Percentiles rank a stretch among this genome's conserved stretches.
phyloP scores from a whole-genome alignment of 2,797 vertebrate genomes.

The Falco peregrinus region DNA sequence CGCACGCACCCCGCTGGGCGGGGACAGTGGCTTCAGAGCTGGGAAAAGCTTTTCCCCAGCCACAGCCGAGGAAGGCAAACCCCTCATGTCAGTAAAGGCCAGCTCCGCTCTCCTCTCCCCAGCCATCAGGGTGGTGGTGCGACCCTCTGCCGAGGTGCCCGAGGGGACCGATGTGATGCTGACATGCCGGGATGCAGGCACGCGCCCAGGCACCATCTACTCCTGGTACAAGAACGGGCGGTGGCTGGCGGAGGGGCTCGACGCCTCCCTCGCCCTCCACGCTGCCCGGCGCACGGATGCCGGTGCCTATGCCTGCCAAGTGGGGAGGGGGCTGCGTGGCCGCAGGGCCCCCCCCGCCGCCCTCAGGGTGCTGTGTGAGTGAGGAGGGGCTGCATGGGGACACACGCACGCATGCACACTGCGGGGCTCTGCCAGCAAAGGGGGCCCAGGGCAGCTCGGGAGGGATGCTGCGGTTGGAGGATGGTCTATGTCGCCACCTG shows the following conservation, averaged over 20 bases:
- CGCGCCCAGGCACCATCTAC: background rate
- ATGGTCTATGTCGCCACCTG: slow-evolving; percentile 20
- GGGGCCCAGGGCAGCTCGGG: too few species aligned
- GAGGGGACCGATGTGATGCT: slow-evolving; percentile 66
- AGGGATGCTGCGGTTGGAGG: background rate
- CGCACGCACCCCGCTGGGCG: fast-evolving
- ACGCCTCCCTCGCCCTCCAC: background rate
- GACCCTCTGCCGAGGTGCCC: slow-evolving; percentile 29
- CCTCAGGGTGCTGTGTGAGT: slow-evolving; percentile 75
- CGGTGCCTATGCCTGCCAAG: slow-evolving; percentile 70
- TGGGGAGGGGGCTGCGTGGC: background rate
- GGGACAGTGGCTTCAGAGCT: fast-evolving
- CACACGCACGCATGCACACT: too few species aligned
- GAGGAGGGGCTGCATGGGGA: background rate
- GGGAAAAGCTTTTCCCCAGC: background rate
- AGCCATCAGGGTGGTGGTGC: slow-evolving; percentile 64
- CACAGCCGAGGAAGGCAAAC: background rate
- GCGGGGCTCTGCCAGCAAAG: background rate
- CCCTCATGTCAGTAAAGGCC: background rate
- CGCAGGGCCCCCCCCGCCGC: slow-evolving; percentile 27
- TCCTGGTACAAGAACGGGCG: slow-evolving; percentile 74
- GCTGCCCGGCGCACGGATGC: background rate
- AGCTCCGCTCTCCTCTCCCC: fast-evolving
- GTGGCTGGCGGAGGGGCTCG: slow-evolving; percentile 63
- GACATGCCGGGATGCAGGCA: slow-evolving; percentile 56